These are phyloP conservation scores for Nematopogon swammerdamellus DNA, from an alignment of 2,888 invertebrate species.

Conservation along the genomic window DNA sequence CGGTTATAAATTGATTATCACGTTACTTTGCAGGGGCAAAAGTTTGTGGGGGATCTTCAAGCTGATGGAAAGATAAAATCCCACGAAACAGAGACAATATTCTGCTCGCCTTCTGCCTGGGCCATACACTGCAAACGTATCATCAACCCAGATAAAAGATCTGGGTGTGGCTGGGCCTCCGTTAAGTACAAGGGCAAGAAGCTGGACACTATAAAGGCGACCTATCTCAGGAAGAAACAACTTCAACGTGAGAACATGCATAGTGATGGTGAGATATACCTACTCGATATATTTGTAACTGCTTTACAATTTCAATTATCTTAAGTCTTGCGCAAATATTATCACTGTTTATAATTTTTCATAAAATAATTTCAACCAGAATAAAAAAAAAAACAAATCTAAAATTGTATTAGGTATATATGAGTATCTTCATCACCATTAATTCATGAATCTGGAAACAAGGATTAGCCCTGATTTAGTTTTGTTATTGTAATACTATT, in stretches of 20 bases:
- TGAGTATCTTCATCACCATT: too few species aligned
- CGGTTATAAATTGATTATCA: too few species aligned
- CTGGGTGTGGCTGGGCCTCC: slow-evolving; percentile 92
- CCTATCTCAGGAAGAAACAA: slow-evolving; percentile 73
- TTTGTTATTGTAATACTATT: too few species aligned
- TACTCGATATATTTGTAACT: background rate
- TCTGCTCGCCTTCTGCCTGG: slow-evolving; percentile 90
- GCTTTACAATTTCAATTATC: background rate
- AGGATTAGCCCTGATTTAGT: too few species aligned
- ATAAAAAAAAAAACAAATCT: too few species aligned
- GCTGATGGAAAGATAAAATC: slow-evolving; percentile 86
- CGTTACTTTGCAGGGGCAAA: slow-evolving; percentile 69
- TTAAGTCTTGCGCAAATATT: too few species aligned
- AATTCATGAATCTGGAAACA: too few species aligned
- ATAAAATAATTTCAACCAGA: too few species aligned
- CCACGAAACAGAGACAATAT: slow-evolving; percentile 83
- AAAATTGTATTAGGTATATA: too few species aligned
- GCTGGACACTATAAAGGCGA: slow-evolving; percentile 83
- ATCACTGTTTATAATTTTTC: too few species aligned
- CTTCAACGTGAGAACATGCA: slow-evolving; percentile 56
- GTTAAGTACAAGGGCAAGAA: slow-evolving; percentile 86
- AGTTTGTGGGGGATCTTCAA: slow-evolving; percentile 83
- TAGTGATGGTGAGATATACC: slow-evolving; percentile 40
- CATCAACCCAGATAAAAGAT: slow-evolving; percentile 88
- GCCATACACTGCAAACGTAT: slow-evolving; percentile 89